A percentile compares a stretch with the other conserved stretches of the same genome.
These are phyloP conservation scores for Epirrhoe alternata DNA, from an alignment of 2,888 invertebrate species.

Conservation along the genomic window DNA sequence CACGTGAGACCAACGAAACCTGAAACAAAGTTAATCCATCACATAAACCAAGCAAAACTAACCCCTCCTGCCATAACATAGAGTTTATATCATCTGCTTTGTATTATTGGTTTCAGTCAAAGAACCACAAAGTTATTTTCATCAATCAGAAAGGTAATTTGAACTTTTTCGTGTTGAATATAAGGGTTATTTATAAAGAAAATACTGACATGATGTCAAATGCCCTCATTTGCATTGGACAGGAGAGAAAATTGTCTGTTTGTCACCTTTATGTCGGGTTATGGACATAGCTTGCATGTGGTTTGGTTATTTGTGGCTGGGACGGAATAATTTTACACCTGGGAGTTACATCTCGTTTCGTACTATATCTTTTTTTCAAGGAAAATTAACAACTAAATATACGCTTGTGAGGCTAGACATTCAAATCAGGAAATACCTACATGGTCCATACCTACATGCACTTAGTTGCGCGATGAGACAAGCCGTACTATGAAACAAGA, in stretches of 20 bases:
- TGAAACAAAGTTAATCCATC: constrained; percentile 29
- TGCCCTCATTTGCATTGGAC: constrained; percentile 73
- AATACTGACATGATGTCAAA: constrained; percentile 50
- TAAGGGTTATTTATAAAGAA: constrained; percentile 35
- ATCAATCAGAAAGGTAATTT: constrained; percentile 23
- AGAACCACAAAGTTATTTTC: constrained; percentile 20
- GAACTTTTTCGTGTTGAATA: constrained; percentile 26
- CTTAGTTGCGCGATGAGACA: no score
- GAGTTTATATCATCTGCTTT: constrained; percentile 12
- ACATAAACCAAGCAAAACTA: constrained; percentile 15
- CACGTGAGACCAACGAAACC: constrained; percentile 60
- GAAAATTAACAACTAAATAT: no score
- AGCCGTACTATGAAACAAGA: no score
- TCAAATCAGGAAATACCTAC: no score
- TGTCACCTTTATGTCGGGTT: constrained; percentile 63
- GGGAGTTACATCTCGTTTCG: constrained; percentile 10
- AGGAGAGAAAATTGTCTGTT: constrained; percentile 70
- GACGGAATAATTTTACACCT: constrained; percentile 31
- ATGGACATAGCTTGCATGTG: constrained; percentile 47
- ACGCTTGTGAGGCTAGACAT: no score
- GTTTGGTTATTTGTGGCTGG: constrained; percentile 25
- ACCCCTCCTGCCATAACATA: constrained; percentile 33
- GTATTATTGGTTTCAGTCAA: constrained; percentile 15
- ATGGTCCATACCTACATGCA: no score
- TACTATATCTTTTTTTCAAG: not conserved